Evolutionary conservation across 1,140 invertebrate genomes (phyloP), one percentile per base, ranked within the genome.

Genomic region (Nautilus pompilius): DNA sequence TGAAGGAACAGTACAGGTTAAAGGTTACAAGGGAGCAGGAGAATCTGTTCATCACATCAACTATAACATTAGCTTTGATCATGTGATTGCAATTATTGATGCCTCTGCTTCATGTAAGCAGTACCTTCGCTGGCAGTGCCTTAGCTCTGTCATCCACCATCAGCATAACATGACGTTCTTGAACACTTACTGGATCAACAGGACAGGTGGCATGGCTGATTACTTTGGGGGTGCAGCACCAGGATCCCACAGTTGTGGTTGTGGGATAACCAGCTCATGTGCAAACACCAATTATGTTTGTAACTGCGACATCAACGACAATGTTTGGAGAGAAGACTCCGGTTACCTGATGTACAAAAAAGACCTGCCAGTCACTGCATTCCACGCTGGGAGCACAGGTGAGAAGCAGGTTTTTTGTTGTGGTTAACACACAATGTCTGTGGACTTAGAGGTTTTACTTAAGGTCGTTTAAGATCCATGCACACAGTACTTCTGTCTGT

Each of bases 321-420:
- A 62, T 2, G 45, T 51, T 22, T 74, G 72, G 71, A 36, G 75
- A 5, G 51, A 61, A 2, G 77, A 78, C 63, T 63, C 65, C 49
- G 77, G 77, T 1, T 68, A 68, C 34, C 36, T 78, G n/a, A 73
- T 69, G 1, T 67, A 72, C 53, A 78, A 74, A 53, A 45, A 63
- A 20, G 74, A 77, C 46, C 62, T 78, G 15, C 77, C 77, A 0
- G 67, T 78, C 3, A 67, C 65, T 22, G 68, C 62, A n/a, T 74
- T 78, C 33, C 55, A 61, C 49, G 75, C 75, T 48, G 77, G 77
- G 15, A 75, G 77, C 36, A 77, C 75, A 68, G 77, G 77, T 78
- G 66, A 70, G 57, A 32, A 22, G 26, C 15, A 5, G 34, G 30
- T 22, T 51, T 30, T 33, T 30, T n/a, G 22, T 2, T 58, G 8